Evolutionary conservation across 2,888 invertebrate genomes (phyloP).

Genomic region (Timema cristinae): DNA sequence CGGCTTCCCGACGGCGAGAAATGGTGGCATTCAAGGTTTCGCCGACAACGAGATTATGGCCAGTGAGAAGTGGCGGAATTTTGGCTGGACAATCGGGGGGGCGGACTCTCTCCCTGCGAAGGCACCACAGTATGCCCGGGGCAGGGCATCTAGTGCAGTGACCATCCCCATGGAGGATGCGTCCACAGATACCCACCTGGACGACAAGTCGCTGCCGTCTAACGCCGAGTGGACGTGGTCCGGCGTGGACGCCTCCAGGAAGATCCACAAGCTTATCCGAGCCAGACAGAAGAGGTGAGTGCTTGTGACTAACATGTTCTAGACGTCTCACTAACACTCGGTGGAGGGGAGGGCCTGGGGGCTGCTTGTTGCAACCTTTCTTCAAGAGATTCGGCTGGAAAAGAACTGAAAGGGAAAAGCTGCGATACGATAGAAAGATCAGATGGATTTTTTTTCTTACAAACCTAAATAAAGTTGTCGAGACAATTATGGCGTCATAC

Average conservation of each 20-base stretch:
- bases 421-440: too few relatives aligned
- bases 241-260: conserved; percentile 58
- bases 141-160: conserved; percentile 50
- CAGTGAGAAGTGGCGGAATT: conserved; percentile 53
- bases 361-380: too few relatives aligned
- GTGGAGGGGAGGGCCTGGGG: too few relatives aligned
- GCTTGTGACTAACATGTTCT: neutral
- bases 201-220: conserved; percentile 41
- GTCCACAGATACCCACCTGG: conserved; percentile 41
- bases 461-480: too few relatives aligned
- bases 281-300: conserved; percentile 33
- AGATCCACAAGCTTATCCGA: conserved; percentile 51
- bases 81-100: conserved; percentile 35
- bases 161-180: conserved; percentile 55
- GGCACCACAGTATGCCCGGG: conserved; percentile 40
- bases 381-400: too few relatives aligned
- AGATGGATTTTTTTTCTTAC: too few relatives aligned
- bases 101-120: conserved; percentile 12
- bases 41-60: conserved; percentile 70
- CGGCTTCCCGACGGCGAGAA: conserved; percentile 32
- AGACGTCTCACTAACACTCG: too few relatives aligned
- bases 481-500: too few relatives aligned
- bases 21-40: conserved; percentile 57
- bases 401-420: too few relatives aligned
- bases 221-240: conserved; percentile 62